Evolutionary conservation across 2,888 invertebrate species (phyloP), one percentile per base, ranked within the genome.

Genomic region (Carpatolechia fugitivella): DNA sequence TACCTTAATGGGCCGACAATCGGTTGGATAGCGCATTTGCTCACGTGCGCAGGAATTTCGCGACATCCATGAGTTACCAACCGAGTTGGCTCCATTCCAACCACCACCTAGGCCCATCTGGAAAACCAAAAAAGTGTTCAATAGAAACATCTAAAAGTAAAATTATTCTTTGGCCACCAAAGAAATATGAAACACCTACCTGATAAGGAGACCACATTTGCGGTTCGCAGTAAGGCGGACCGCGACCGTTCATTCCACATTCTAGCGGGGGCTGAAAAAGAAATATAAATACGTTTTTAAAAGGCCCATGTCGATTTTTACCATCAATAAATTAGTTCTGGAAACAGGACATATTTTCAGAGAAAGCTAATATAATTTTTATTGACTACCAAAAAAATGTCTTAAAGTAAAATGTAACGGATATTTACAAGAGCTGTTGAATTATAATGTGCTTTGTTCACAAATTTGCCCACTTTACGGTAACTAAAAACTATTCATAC

Each of bases 161-260:
- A 24, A 24, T 24, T 24, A 24, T 24, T 6, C 24, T 6, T 24
- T 24, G 24, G 3, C 24, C 6, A 24, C 24, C 24, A 24, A 24
- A 4, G 24, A 24, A 6, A 24, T 24, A 24, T 24, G 14, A 29
- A 13, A 20, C 18, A 14, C 51, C 60, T 78, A 88, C 89, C 87
- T 89, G 89, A 76, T 89, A 89, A 64, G 87, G 88, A 52, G 86
- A 70, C 89, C 89, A 90, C 81, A 89, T 82, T 60, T 81, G 87
- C 57, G 85, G 82, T 56, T 90, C 89, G 75, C 82, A 82, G 70
- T 87, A 90, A 29, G 75, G 66, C 30, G 80, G 71, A 31, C 79
- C 76, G 54, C 89, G 86, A 56, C 78, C 79, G 58, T 71, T 84
- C 64, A 85, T 70, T 33, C 84, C 88, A 61, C 88, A 84, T 72